Base-by-base conservation (phyloP, 2,888 invertebrate species). In the Caenorhabditis drosophilae region DNA sequence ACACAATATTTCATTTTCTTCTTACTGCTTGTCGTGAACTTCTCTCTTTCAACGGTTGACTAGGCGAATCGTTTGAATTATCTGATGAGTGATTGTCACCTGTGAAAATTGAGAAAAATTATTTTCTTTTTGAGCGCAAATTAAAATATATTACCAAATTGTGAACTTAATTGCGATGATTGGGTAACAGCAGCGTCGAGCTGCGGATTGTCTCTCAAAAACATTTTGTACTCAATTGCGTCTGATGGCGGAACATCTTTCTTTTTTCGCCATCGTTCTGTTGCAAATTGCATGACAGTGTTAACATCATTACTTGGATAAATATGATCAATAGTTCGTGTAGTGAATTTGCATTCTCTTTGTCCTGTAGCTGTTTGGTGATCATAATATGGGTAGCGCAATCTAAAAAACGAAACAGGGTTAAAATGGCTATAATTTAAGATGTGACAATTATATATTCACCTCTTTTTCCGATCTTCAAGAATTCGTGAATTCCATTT, bases 351-450 rank as follows among this genome's bases (percentile, higher is more conserved):
- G 9, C 70, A 64, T 12, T 77, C 75, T 0, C 78, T 67, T 34
- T 82, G 81, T 9, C 78, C 77, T 11, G 78, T 72, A n/a, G 77
- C 78, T 18, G 82, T 82, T 48, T 82, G 82, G 20, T 76, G 74
- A 40, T 82, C 82, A 48, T 73, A 79, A 48, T 76, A 78, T 1
- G 77, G 77, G 50, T 53, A 70, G 9, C 72, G 61, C 36, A 67
- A 47, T 26, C 69, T 69, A 20, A 23, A 42, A 23, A 4, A 36
- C 9, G 16, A 7, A 42, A 20, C 4, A 9, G 6, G 31, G 31
- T 31, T 9, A 31, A 31, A 31, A 9, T 31, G 12, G 7, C 6
- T 31, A 12, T 11, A 23, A n/a, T n/a, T n/a, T n/a, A n/a, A n/a
- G n/a, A n/a, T n/a, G n/a, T n/a, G n/a, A n/a, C n/a, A n/a, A n/a